Evolutionary conservation across 1,140 invertebrate species (phyloP).

Genomic region (Microvelia longipes): DNA sequence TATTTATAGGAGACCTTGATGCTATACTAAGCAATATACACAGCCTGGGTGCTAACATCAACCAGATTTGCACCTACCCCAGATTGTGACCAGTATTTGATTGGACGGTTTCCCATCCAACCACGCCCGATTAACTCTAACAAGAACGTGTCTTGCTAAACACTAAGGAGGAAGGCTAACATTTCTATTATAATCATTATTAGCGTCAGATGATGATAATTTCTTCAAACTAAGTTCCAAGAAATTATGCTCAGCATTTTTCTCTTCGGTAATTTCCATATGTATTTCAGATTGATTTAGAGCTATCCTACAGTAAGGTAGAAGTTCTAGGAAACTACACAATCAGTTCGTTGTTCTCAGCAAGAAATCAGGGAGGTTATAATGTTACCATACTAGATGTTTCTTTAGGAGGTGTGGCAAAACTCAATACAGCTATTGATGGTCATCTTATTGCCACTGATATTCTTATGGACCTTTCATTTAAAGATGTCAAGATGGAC

Average conservation of each 20-base stretch:
- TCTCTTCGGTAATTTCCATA: neutral
- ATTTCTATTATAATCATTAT: too few species aligned
- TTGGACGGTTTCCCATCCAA: too few species aligned
- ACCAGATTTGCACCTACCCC: too few species aligned
- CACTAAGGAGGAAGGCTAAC: too few species aligned
- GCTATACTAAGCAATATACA: too few species aligned
- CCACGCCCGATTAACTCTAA: too few species aligned
- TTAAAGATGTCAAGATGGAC: conserved; percentile 55
- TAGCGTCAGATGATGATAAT: too few species aligned
- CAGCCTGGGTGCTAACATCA: too few species aligned
- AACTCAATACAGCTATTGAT: conserved; percentile 48
- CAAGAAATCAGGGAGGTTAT: conserved; percentile 48
- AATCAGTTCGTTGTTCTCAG: conserved; percentile 44
- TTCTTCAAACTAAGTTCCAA: too few species aligned
- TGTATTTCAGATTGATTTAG: conserved; percentile 43
- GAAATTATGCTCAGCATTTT: neutral
- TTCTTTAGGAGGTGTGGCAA: conserved; percentile 43
- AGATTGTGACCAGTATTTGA: too few species aligned
- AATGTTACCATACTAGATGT: conserved; percentile 53
- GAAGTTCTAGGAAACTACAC: conserved; percentile 56
- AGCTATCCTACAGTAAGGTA: conserved; percentile 47
- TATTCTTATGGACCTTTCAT: conserved; percentile 61
- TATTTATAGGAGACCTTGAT: too few species aligned
- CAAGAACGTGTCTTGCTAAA: too few species aligned
- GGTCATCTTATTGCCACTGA: conserved; percentile 58